Percentiles rank a stretch among this genome's conserved stretches.
Conservation (phyloP, 2,113 vertebrate genomes). For the Poeciliopsis turrubarensis region DNA sequence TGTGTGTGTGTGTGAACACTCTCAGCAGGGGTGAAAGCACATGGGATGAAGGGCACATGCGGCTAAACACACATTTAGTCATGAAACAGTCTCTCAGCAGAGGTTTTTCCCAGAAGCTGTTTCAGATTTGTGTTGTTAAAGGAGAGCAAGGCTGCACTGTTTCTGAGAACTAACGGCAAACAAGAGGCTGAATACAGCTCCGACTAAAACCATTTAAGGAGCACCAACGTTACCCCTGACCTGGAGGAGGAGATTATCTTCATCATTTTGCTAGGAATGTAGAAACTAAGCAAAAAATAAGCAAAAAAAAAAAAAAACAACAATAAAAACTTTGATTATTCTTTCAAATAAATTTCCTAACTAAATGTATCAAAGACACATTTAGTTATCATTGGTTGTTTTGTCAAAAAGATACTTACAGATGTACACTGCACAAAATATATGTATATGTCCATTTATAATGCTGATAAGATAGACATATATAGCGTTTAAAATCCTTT, state of each 20-base stretch:
- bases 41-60: conserved; percentile 59
- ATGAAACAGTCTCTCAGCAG: conserved; percentile 36
- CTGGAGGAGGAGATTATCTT: background rate
- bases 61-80: conserved; percentile 59
- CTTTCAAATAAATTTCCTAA: background rate
- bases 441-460: too few relatives aligned
- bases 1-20: conserved; percentile 37
- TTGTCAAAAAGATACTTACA: background rate
- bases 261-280: background rate
- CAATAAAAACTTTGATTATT: background rate
- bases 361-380: background rate
- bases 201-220: conserved; percentile 12
- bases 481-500: too few relatives aligned
- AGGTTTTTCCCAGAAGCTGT: conserved; percentile 60
- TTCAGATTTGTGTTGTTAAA: conserved; percentile 33
- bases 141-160: conserved; percentile 15
- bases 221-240: background rate
- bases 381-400: background rate
- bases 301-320: background rate
- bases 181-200: conserved; percentile 21
- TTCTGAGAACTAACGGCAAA: conserved; percentile 42
- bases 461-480: too few relatives aligned
- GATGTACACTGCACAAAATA: too few relatives aligned
- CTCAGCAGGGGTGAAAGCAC: conserved; percentile 62
- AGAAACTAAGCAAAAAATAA: background rate